Evolutionary conservation across 1,140 invertebrate genomes (phyloP), one percentile per base, ranked within the genome.

Genomic region (Lasioglossum albipes): DNA sequence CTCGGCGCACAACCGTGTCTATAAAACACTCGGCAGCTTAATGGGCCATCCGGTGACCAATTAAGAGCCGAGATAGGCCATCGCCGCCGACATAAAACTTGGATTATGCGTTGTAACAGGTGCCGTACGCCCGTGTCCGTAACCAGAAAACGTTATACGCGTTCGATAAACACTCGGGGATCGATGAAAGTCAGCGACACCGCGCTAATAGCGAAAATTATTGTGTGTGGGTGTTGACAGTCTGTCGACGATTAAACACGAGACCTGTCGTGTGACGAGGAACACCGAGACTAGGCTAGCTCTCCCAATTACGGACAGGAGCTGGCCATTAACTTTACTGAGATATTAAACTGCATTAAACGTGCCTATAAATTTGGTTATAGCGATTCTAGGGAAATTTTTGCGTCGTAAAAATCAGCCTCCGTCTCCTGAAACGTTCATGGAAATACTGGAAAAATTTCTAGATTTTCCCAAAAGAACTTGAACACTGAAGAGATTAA

Each of bases 41-140:
- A 78, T 42, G 68, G 68, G 31, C 41, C 45, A 54, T 52, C n/a
- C 62, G 52, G 52, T n/a, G 27, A n/a, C 76, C 76, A 78, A 78
- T 78, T 72, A 78, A 62, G 71, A 62, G 36, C 59, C 42, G 61
- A 54, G 76, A 49, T 64, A 12, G 76, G 31, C 45, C 69, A 61
- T 78, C 49, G 62, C 57, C 22, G 10, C 27, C 67, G 10, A 22
- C 76, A 36, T 78, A 78, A 77, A 78, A 78, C 76, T 72, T 71
- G 76, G 68, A 78, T 72, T 72, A 65, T 49, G 22, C 68, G 49
- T 69, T 42, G 59, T 78, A 78, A 78, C 76, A 72, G 76, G 41
- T 70, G 76, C 16, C 45, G 42, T 52, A 59, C 70, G 36, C 45
- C 36, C 52, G 31, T 42, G 49, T 45, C 36, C 2, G 10, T 54